A percentile compares a stretch with the other conserved stretches of the same genome.
These are phyloP conservation scores for Butorides virescens DNA, from an alignment of 2,113 vertebrate species.

Conservation along the genomic window DNA sequence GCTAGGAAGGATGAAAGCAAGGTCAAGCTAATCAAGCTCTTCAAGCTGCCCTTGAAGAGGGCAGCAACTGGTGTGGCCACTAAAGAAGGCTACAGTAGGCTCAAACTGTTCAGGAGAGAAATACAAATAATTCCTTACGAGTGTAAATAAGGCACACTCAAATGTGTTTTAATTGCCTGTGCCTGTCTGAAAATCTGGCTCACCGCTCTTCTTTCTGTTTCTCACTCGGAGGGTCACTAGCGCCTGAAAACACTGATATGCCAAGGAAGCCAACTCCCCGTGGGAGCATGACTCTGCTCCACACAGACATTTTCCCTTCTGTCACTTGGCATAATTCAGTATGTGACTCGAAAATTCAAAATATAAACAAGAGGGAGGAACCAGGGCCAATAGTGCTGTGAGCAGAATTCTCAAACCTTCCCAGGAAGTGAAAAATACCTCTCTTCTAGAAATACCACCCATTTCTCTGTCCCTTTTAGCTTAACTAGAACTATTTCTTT, in stretches of 20 bases:
- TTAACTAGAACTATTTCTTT: not conserved
- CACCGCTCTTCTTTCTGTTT: not conserved
- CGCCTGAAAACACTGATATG: constrained; percentile 36
- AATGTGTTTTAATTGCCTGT: not conserved
- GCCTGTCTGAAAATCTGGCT: constrained; percentile 30
- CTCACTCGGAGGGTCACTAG: constrained; percentile 16
- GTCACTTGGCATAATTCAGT: constrained; percentile 34
- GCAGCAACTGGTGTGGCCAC: not conserved
- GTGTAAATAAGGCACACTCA: not conserved
- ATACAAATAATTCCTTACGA: not conserved
- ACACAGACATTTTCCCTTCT: constrained; percentile 25
- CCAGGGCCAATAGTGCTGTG: not conserved
- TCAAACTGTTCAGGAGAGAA: not conserved
- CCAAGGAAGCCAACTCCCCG: not conserved
- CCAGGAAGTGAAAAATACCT: not conserved
- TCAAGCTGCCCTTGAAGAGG: not conserved
- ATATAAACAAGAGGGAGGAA: constrained; percentile 36
- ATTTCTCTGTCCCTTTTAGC: not conserved
- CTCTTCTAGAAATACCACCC: not conserved
- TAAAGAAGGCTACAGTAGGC: not conserved
- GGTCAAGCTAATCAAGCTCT: not conserved
- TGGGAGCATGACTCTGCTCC: constrained; percentile 9
- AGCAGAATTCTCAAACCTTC: not conserved
- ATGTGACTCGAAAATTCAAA: constrained; percentile 47
- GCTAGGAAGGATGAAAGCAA: not conserved